Conservation (phyloP, 2,797 vertebrate genomes). For the Periparus ater region DNA sequence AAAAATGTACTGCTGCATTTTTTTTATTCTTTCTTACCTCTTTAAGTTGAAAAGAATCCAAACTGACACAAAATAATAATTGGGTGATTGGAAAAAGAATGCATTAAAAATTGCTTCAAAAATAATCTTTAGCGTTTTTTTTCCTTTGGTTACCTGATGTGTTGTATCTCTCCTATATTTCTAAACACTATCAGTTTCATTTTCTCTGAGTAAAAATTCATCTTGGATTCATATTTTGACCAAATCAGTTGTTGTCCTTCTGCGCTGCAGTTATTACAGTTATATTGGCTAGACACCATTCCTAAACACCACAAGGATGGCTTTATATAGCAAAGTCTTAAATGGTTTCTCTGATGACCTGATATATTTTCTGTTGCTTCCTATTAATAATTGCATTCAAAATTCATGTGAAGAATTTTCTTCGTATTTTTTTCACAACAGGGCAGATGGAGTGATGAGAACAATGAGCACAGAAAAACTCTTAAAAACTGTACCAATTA, state of each 20-base stretch:
- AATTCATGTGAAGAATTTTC: not conserved
- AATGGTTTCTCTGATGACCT: not conserved
- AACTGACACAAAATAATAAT: not conserved
- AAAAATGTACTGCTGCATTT: not conserved
- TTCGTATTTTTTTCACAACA: slow-evolving; percentile 52
- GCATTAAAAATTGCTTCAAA: not conserved
- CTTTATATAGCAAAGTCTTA: not conserved
- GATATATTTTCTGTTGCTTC: not conserved
- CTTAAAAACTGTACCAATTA: slow-evolving; percentile 93
- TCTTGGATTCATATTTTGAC: not conserved
- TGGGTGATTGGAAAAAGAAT: not conserved
- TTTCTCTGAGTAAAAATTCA: not conserved
- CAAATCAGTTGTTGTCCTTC: not conserved
- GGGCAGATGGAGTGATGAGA: slow-evolving; percentile 98
- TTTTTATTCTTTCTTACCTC: not conserved
- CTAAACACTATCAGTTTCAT: not conserved
- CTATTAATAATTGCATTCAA: not conserved
- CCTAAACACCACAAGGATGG: not conserved
- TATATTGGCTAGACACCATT: not conserved
- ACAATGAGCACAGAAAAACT: slow-evolving; percentile 99
- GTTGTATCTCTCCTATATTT: not conserved
- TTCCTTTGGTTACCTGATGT: not conserved
- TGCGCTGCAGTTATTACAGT: not conserved
- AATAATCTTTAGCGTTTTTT: not conserved
- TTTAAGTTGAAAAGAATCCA: not conserved